Evolutionary conservation across 2,797 vertebrate species (phyloP).

Genomic region (Glyptemys insculpta): DNA sequence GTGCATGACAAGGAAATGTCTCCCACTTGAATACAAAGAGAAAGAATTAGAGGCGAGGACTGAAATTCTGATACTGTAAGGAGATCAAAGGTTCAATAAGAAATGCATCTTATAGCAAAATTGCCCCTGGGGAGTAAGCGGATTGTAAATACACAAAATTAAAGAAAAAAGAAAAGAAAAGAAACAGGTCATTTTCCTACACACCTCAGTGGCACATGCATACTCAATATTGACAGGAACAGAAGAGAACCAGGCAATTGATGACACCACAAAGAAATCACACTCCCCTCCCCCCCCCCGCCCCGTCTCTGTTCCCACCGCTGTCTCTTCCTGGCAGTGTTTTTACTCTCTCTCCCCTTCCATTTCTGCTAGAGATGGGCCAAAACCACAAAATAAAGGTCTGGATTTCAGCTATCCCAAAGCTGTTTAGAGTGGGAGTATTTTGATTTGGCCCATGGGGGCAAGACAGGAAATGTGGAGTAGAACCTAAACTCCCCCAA

Average conservation of each 20-base stretch:
- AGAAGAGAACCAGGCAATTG: constrained; percentile 38
- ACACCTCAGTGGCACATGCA: not conserved
- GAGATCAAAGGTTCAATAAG: constrained; percentile 54
- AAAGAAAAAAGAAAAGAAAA: constrained; percentile 45
- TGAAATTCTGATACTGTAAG: constrained; percentile 9
- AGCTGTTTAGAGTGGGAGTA: not conserved
- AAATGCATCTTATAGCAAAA: constrained; percentile 49
- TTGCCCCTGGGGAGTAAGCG: constrained; percentile 40
- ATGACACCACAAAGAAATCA: constrained; percentile 9
- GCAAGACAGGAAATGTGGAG: constrained; percentile 8
- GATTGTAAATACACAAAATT: constrained; percentile 59
- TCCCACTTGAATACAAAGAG: constrained; percentile 10
- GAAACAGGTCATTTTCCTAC: constrained; percentile 45
- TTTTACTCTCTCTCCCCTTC: constrained; percentile 33
- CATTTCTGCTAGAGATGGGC: constrained; percentile 4
- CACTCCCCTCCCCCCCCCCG: not conserved
- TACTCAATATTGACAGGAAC: constrained; percentile 31
- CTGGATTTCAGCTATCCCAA: not conserved
- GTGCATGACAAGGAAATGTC: not conserved
- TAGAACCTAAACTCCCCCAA: not conserved
- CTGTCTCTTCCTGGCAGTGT: constrained; percentile 3
- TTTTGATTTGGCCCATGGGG: not conserved
- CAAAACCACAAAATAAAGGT: not conserved
- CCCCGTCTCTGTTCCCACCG: not conserved
- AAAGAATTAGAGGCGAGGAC: constrained; percentile 33